Conservation (phyloP, 2,888 invertebrate genomes). For the Ochlodes sylvanus region DNA sequence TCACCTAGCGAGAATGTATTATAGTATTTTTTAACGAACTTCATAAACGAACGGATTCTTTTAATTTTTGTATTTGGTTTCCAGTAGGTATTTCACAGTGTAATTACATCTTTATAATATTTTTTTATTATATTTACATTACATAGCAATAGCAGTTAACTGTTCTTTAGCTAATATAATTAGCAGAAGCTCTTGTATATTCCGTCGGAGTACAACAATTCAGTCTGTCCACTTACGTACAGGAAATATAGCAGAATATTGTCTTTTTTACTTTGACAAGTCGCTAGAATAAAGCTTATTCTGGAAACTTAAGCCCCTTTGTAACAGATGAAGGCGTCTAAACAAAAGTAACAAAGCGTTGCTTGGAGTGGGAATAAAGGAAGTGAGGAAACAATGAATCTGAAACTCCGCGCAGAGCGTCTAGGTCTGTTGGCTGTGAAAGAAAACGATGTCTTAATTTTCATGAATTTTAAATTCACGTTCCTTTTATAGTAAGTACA, state of each 20-base stretch:
- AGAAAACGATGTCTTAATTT: not conserved
- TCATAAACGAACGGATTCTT: too few species aligned
- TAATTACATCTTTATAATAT: too few species aligned
- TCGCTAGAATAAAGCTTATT: slow-evolving; percentile 18
- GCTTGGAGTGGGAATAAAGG: slow-evolving; percentile 16
- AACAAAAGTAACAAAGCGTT: slow-evolving; percentile 27
- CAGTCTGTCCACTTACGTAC: not conserved
- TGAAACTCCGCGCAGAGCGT: slow-evolving; percentile 12
- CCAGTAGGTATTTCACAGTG: too few species aligned
- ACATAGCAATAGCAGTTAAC: too few species aligned
- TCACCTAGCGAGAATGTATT: too few species aligned
- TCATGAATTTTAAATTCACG: not conserved
- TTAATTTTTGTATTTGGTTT: too few species aligned
- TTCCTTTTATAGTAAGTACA: not conserved
- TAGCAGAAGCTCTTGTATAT: too few species aligned
- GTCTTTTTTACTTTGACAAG: slow-evolving; percentile 3
- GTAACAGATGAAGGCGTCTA: slow-evolving; percentile 24
- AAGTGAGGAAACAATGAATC: slow-evolving; percentile 26
- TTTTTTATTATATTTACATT: too few species aligned
- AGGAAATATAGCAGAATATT: not conserved
- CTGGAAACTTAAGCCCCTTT: slow-evolving; percentile 25
- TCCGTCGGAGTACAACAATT: not conserved
- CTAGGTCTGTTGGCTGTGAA: slow-evolving; percentile 2
- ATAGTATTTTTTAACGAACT: too few species aligned
- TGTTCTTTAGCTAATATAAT: too few species aligned